Evolutionary conservation across 2,888 invertebrate species (phyloP), one percentile per base, ranked within the genome.

Genomic region (Catocala sponsa): DNA sequence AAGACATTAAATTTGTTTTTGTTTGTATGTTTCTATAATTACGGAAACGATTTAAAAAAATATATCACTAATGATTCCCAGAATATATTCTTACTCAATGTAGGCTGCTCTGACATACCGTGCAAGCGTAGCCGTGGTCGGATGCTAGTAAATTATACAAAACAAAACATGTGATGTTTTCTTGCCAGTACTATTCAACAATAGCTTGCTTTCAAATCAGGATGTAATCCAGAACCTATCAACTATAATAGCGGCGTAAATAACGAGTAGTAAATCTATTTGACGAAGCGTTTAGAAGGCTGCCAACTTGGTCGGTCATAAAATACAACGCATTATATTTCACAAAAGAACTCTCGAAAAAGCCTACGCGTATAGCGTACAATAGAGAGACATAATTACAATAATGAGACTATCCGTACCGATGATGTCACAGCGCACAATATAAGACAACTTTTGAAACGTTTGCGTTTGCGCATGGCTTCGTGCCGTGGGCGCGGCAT

Each of bases 371-470:
- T 44, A 38, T 10, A 50, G 25, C 33, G 46, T 46, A 60, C 50
- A 60, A 60, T 55, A 55, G 35, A 48, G 38, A 32, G 11, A 55
- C 50, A 55, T 53, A 53, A 62, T 63, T 63, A 63, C 54, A 59
- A 65, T 74, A 74, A 75, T 77, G 74, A 66, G 77, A 63, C 62
- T 74, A 74, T 75, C 77, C 63, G 71, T 71, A 68, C 65, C 47
- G 74, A 68, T 75, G 74, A 76, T 71, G 74, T 75, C 74, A 75
- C 70, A 65, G 55, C 61, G 63, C 65, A 70, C 68, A 68, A 60
- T 67, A 65, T 58, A 74, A 73, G 70, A 65, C 64, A 74, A 65
- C 67, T 60, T 58, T 15, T 6, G 61, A 49, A 65, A 66, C 63
- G 62, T 72, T 65, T 56, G 59, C 59, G 55, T 42, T 41, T 38